phyloP scores from a whole-genome alignment of 2,797 vertebrate genomes.

The Cynopterus sphinx region DNA sequence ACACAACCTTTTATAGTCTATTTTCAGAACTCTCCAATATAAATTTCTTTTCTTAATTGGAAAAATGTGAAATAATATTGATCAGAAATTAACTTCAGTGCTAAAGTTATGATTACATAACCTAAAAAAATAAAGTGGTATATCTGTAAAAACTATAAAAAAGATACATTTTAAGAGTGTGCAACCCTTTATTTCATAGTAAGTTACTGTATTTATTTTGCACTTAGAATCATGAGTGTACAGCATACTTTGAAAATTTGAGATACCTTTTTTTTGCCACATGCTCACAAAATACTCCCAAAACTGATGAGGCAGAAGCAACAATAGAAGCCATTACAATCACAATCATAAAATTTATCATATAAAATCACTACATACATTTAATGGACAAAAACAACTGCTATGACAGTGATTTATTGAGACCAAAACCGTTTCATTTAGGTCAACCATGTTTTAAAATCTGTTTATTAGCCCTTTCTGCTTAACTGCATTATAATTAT shows the following conservation, averaged over 20 bases:
- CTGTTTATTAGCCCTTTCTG: neutral
- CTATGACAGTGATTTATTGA: slow-evolving; percentile 12
- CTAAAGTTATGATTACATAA: neutral
- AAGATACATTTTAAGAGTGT: slow-evolving; percentile 53
- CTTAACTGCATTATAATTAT: neutral
- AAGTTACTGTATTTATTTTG: slow-evolving; percentile 64
- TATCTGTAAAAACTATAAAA: slow-evolving; percentile 30
- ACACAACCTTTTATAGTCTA: neutral
- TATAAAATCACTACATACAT: neutral
- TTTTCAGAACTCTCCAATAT: neutral
- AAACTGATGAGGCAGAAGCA: slow-evolving; percentile 5
- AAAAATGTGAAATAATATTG: neutral
- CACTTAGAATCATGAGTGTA: slow-evolving; percentile 46
- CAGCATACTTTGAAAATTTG: slow-evolving; percentile 16
- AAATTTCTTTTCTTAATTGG: neutral
- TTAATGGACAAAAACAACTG: neutral
- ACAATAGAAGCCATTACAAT: neutral
- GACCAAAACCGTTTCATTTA: neutral
- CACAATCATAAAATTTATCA: slow-evolving; percentile 46
- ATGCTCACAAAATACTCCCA: neutral
- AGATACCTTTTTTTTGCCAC: neutral
- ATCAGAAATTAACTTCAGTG: neutral
- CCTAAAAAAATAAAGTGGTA: neutral
- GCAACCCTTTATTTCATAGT: slow-evolving; percentile 69
- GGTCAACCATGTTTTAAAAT: neutral